Percentiles rank a stretch among this genome's conserved stretches.
Evolutionary conservation across 1,140 invertebrate species (phyloP).

Genomic region (Anoplolepis gracilipes): DNA sequence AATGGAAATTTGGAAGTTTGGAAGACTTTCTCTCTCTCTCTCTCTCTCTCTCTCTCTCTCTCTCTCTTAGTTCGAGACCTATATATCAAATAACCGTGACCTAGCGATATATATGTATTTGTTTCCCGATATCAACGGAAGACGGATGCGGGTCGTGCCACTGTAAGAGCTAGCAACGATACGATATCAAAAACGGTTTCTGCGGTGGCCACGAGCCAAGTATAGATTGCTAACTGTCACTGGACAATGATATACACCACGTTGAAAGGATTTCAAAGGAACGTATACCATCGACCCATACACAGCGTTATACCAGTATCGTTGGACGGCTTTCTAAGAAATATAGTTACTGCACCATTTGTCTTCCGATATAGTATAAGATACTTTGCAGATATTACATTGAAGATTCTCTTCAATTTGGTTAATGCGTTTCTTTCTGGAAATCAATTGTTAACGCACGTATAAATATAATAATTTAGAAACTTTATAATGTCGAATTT

Average conservation of each 20-base stretch:
- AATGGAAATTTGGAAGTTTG: background rate
- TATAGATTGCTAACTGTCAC: constrained; percentile 70
- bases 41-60: too few species aligned
- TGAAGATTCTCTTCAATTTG: constrained; percentile 27
- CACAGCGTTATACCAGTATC: constrained; percentile 1
- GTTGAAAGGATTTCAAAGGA: constrained; percentile 61
- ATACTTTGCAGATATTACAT: constrained; percentile 27
- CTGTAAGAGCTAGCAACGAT: constrained; percentile 21
- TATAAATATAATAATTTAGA: background rate
- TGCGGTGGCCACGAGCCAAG: constrained; percentile 65
- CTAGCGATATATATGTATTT: background rate
- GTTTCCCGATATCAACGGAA: constrained; percentile 53
- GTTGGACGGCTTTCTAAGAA: constrained; percentile 38
- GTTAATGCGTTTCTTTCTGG: background rate
- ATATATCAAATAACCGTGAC: constrained; percentile 27
- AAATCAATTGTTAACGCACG: background rate
- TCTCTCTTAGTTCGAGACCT: too few species aligned
- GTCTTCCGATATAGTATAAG: constrained; percentile 12
- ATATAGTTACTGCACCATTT: constrained; percentile 43
- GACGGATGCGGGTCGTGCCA: constrained; percentile 49
- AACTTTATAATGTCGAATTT: background rate
- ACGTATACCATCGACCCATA: constrained; percentile 18
- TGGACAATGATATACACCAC: constrained; percentile 69
- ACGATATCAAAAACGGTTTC: constrained; percentile 69
- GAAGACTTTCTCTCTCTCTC: too few species aligned